Conservation (phyloP, 2,888 invertebrate genomes). For the Microplitis manilae region DNA sequence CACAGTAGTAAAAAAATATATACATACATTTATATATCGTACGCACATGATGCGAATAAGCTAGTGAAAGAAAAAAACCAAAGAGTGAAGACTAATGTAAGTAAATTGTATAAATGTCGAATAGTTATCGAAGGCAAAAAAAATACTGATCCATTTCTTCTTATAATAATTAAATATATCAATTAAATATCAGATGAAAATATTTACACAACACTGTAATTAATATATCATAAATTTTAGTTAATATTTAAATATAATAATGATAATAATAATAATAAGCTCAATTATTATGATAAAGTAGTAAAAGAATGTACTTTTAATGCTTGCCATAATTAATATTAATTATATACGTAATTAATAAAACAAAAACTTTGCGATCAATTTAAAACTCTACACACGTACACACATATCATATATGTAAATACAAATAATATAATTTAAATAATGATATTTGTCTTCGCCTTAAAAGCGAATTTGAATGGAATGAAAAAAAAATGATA, state of each 20-base stretch:
- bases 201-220: background rate
- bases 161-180: background rate
- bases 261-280: background rate
- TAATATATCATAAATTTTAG: background rate
- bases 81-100: background rate
- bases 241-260: background rate
- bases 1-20: background rate
- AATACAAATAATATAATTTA: background rate
- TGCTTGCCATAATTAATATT: background rate
- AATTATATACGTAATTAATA: background rate
- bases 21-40: background rate
- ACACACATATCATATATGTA: background rate
- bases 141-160: too few species aligned
- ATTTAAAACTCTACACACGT: background rate
- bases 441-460: slow-evolving; percentile 11
- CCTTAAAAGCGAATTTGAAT: slow-evolving; percentile 10
- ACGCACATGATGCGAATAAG: background rate
- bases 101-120: too few species aligned
- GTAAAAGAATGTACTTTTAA: background rate
- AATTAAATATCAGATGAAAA: background rate
- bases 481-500: slow-evolving; percentile 25
- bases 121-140: too few species aligned
- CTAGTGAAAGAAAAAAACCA: background rate
- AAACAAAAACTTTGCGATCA: background rate
- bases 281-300: background rate